Base-by-base conservation (phyloP, 2,797 vertebrate species). In the Oreonectes daqikongensis region DNA sequence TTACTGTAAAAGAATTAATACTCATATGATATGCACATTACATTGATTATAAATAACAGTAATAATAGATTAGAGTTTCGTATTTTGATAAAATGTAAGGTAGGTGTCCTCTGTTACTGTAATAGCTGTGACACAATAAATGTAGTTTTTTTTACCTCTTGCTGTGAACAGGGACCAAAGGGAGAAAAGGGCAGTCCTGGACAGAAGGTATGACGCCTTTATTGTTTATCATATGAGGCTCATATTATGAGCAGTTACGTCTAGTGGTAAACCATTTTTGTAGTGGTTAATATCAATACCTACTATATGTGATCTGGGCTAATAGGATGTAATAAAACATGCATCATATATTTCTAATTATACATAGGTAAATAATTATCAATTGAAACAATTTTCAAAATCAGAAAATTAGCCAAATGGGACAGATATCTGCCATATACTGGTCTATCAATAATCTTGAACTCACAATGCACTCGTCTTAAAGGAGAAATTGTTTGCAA, bases 171-270 rank as follows among this genome's bases (percentile, higher is more conserved):
- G 94, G 93, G 93, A 50, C 85, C 77, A 26, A 94, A 92, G 84
- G 94, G 94, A 75, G 91, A 94, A 61, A 94, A 93, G 46, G 94
- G 94, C 73, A 91, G 90, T 24, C 85, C 24, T 44, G 94, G 94
- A 81, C 82, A 81, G 71, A 93, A 88, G 94, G 94, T 95, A 82
- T 48, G 24, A 59, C 5, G 15, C 5, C 5, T 50, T 10, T 1
- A 46, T 59, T 30, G 10, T 40, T 55, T 20, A 28, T 15, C 17
- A 32, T 32, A 32, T 32, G 30, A 32, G 30, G 30, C 32, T 35
- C 4, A 35, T 35, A 35, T 38, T 53, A 52, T 65, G 32, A 40
- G 11, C 11, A 28, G 12, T 61, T 52, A n/a, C 42, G 55, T 63
- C 11, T 15, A 50, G 10, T 18, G 12, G 40, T 59, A 42, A 26